Conservation (phyloP, 2,113 vertebrate species). For the Mustela lutreola region DNA sequence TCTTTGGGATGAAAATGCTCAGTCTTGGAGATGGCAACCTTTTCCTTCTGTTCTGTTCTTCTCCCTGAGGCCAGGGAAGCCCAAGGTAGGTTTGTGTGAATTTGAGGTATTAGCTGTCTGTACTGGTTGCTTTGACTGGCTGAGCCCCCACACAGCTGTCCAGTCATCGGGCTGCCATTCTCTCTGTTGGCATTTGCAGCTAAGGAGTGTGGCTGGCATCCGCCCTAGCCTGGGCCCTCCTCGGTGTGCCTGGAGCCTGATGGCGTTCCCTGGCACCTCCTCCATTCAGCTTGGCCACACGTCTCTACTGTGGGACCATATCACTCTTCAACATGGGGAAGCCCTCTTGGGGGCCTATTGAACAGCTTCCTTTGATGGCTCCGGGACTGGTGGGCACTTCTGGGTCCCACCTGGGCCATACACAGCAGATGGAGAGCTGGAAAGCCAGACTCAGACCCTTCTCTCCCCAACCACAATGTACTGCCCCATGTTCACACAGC, state of each 20-base stretch:
- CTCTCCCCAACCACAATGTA: neutral
- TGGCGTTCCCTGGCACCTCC: neutral
- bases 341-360: neutral
- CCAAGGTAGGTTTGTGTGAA: neutral
- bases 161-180: accelerated
- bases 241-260: neutral
- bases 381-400: neutral
- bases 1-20: constrained; percentile 50
- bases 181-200: neutral
- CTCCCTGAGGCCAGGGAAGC: neutral
- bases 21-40: neutral
- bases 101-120: neutral
- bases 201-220: neutral
- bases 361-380: neutral
- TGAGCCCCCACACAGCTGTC: neutral
- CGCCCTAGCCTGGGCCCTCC: no score
- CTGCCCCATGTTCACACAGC: neutral
- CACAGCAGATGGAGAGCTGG: neutral
- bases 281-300: neutral
- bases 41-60: neutral
- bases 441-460: no score
- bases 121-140: neutral
- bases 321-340: neutral
- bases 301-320: neutral
- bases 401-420: neutral